Evolutionary conservation across 1,140 invertebrate species (phyloP).

Genomic region (Gyrodactylus bullatarudis): DNA sequence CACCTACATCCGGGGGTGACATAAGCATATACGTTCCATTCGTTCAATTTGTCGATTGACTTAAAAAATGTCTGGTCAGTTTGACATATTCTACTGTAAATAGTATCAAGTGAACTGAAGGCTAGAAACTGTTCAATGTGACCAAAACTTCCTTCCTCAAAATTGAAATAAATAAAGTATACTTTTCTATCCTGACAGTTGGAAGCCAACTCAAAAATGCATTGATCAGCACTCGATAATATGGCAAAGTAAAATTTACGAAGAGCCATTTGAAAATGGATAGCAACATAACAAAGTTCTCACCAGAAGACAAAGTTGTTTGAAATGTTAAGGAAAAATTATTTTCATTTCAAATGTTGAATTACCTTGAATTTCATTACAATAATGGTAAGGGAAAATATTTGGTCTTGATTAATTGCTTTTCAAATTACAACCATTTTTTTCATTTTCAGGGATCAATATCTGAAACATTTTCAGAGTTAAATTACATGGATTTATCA

Average conservation of each 20-base stretch:
- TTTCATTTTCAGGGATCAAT: too few relatives aligned
- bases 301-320: too few relatives aligned
- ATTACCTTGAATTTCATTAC: too few relatives aligned
- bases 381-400: too few relatives aligned
- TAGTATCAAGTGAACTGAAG: not conserved
- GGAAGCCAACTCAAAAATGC: not conserved
- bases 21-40: not conserved
- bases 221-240: not conserved
- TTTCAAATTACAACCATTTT: too few relatives aligned
- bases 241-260: not conserved
- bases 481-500: not conserved
- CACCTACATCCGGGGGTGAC: not conserved
- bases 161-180: not conserved
- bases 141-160: not conserved
- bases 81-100: not conserved
- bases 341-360: too few relatives aligned
- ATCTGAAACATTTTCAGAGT: too few relatives aligned
- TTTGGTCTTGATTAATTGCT: too few relatives aligned
- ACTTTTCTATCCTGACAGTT: not conserved
- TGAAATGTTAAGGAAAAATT: too few relatives aligned
- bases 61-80: not conserved
- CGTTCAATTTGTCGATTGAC: not conserved
- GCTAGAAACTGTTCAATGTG: not conserved
- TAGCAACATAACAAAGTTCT: too few relatives aligned
- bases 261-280: too few relatives aligned